phyloP scores from a whole-genome alignment of 2,888 invertebrate species.

The Allolobophora icterica region DNA sequence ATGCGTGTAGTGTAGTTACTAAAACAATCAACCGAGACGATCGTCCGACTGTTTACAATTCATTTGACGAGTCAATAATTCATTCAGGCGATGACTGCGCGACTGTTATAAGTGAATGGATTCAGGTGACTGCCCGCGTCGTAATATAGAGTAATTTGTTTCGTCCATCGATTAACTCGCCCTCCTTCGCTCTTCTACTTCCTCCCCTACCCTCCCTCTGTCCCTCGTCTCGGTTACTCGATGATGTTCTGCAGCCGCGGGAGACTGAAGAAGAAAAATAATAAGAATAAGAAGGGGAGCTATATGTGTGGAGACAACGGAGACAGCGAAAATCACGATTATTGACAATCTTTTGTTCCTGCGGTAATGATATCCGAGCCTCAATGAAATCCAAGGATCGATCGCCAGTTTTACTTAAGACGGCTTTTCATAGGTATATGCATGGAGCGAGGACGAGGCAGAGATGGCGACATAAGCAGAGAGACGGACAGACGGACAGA shows the following conservation, averaged over 20 bases:
- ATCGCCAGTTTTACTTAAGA: neutral
- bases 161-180: neutral
- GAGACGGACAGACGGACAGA: neutral
- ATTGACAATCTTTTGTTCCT: neutral
- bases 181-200: neutral
- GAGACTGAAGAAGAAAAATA: neutral
- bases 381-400: neutral
- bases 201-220: neutral
- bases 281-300: too few relatives aligned
- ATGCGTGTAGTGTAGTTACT: neutral
- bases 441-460: neutral
- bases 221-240: neutral
- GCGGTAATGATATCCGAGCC: neutral
- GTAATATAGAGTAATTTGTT: neutral
- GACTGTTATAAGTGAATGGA: neutral
- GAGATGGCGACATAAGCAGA: too few relatives aligned
- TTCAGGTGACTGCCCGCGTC: neutral
- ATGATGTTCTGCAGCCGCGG: neutral
- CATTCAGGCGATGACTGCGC: neutral
- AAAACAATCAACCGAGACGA: neutral
- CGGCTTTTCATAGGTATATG: neutral
- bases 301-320: neutral
- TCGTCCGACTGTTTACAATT: neutral
- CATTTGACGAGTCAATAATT: neutral
- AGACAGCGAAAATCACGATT: constrained; percentile 3